Conservation (phyloP, 1,140 invertebrate genomes). For the Nebria ingens region DNA sequence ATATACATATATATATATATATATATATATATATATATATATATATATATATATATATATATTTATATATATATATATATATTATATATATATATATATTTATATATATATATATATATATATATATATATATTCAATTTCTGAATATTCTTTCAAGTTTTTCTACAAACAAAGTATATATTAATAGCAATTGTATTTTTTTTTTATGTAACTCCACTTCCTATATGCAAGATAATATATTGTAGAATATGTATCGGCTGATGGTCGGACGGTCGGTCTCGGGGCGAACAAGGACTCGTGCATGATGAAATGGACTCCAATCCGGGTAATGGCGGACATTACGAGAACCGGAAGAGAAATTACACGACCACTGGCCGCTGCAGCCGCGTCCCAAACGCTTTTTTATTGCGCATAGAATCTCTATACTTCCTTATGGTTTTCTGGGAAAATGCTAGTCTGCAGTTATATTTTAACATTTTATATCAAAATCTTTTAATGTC, state of each 20-base stretch:
- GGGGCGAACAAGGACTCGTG: not conserved
- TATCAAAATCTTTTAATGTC: too few relatives aligned
- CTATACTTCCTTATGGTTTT: not conserved
- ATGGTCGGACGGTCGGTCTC: slow-evolving; percentile 9
- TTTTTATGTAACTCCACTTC: slow-evolving; percentile 3
- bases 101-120: too few relatives aligned
- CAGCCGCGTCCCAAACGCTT: slow-evolving; percentile 13
- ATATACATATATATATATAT: too few relatives aligned
- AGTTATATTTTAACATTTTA: too few relatives aligned
- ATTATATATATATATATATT: too few relatives aligned
- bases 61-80: too few relatives aligned
- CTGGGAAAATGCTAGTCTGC: not conserved
- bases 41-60: too few relatives aligned
- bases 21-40: too few relatives aligned
- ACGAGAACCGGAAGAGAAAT: slow-evolving; percentile 18
- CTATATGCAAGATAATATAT: slow-evolving; percentile 11
- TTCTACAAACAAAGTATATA: too few relatives aligned
- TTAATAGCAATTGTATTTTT: too few relatives aligned
- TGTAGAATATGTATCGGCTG: not conserved
- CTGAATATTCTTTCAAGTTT: too few relatives aligned
- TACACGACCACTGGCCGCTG: slow-evolving; percentile 18
- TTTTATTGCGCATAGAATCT: slow-evolving; percentile 15
- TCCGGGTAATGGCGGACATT: slow-evolving; percentile 18
- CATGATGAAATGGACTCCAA: slow-evolving; percentile 13
- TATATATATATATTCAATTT: too few relatives aligned